A percentile compares a stretch with the other conserved stretches of the same genome.
Conservation (phyloP, 2,888 invertebrate genomes). For the Eupithecia dodoneata region DNA sequence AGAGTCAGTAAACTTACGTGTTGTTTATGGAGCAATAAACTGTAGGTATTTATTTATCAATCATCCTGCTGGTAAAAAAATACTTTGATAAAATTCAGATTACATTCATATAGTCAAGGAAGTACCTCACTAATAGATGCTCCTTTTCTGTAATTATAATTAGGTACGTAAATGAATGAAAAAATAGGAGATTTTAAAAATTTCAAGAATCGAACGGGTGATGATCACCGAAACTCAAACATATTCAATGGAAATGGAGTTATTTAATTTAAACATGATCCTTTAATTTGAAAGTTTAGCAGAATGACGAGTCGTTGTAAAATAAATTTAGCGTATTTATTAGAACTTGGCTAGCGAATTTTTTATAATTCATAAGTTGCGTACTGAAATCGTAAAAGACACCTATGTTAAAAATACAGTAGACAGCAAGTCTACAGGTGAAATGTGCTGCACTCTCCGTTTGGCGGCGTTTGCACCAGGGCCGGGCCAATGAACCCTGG, state of each 20-base stretch:
- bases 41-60: neutral
- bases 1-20: neutral
- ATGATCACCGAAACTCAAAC: neutral
- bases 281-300: neutral
- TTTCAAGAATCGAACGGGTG: neutral
- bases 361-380: neutral
- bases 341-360: neutral
- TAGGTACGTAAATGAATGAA: too few relatives aligned
- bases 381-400: neutral
- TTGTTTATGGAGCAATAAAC: neutral
- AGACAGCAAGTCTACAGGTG: conserved; percentile 10
- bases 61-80: neutral
- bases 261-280: neutral
- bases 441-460: conserved; percentile 15
- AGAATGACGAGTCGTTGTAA: too few relatives aligned
- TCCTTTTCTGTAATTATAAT: too few relatives aligned
- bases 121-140: too few relatives aligned
- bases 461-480: conserved; percentile 25
- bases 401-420: neutral
- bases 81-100: too few relatives aligned
- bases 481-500: conserved; percentile 27
- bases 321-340: too few relatives aligned
- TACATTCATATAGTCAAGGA: too few relatives aligned
- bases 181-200: neutral
- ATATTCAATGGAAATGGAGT: neutral